These are phyloP conservation scores for Strigamia maritima DNA, from an alignment of 2,888 invertebrate genomes.

Conservation along the genomic window DNA sequence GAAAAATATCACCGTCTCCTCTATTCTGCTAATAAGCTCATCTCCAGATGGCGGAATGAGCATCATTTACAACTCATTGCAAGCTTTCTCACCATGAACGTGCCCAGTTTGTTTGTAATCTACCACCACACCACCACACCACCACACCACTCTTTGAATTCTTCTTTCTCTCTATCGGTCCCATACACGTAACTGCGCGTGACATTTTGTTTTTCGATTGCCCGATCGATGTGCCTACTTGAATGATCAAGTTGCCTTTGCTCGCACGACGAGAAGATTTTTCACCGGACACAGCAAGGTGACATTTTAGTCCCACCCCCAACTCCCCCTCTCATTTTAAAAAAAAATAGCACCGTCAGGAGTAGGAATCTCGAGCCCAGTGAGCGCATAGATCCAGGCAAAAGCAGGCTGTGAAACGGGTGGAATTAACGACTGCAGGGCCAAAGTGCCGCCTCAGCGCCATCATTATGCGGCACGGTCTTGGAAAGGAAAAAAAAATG, in stretches of 20 bases:
- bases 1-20: not conserved
- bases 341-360: not conserved
- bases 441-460: not conserved
- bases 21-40: not conserved
- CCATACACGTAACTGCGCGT: not conserved
- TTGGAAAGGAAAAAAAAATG: not conserved
- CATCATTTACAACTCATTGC: not conserved
- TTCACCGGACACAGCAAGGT: not conserved
- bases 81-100: not conserved
- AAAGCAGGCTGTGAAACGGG: not conserved
- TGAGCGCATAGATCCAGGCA: not conserved
- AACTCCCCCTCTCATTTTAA: not conserved
- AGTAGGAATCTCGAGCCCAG: not conserved
- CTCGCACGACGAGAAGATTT: not conserved
- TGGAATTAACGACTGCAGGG: conserved; percentile 4
- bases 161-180: not conserved
- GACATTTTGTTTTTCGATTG: conserved; percentile 4
- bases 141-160: not conserved
- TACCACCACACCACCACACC: not conserved
- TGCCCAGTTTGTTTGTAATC: not conserved
- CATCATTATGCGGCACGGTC: not conserved
- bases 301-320: not conserved
- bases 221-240: not conserved
- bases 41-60: not conserved
- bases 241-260: not conserved